Percentiles rank a stretch among this genome's conserved stretches.
Conservation (phyloP, 2,797 vertebrate genomes). For the Rhodeus uyekii region DNA sequence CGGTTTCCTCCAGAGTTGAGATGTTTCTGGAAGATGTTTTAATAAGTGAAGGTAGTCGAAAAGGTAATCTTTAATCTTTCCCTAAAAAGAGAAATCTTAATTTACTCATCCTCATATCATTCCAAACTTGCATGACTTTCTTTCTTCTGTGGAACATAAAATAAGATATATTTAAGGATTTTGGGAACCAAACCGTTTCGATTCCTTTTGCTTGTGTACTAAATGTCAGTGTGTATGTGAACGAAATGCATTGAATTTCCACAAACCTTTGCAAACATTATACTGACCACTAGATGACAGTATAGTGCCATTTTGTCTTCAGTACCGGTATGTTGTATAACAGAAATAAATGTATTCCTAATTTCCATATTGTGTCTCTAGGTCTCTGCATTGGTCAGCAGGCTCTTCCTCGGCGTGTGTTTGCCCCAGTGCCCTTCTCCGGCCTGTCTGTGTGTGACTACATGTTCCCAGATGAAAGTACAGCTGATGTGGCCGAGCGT, state of each 20-base stretch:
- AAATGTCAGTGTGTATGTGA: not conserved
- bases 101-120: not conserved
- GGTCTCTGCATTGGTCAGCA: slow-evolving; percentile 59
- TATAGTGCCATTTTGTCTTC: not conserved
- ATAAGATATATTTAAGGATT: not conserved
- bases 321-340: not conserved
- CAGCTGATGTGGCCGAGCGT: slow-evolving; percentile 81
- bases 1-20: slow-evolving; percentile 85
- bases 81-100: too few species aligned
- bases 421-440: slow-evolving; percentile 77
- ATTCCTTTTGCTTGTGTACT: too few species aligned
- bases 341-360: not conserved
- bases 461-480: slow-evolving; percentile 85
- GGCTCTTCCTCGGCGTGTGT: slow-evolving; percentile 84
- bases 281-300: slow-evolving; percentile 15
- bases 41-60: slow-evolving; percentile 75
- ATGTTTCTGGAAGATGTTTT: slow-evolving; percentile 89
- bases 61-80: too few species aligned
- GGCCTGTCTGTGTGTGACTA: slow-evolving; percentile 88
- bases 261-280: slow-evolving; percentile 1
- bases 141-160: not conserved
- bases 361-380: slow-evolving; percentile 11
- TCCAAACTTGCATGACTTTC: not conserved
- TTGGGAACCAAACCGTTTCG: not conserved
- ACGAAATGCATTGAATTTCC: not conserved